These are phyloP conservation scores for Ophion ellenae DNA, from an alignment of 2,888 invertebrate species.

Conservation along the genomic window DNA sequence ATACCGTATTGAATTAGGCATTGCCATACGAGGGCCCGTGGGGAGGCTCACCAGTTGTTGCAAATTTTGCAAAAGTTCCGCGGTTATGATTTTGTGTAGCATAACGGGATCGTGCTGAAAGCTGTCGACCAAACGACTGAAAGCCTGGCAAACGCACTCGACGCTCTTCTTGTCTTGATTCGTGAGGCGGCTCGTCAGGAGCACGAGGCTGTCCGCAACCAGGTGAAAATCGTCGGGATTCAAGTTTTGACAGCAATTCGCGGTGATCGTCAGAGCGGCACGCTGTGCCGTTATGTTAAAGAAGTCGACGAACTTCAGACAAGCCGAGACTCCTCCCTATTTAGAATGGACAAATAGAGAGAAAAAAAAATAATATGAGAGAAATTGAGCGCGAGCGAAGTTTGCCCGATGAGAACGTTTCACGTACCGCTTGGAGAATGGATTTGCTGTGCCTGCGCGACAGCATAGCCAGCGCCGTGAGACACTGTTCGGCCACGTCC, in stretches of 20 bases:
- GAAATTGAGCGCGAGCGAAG: not conserved
- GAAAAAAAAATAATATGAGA: slow-evolving; percentile 6
- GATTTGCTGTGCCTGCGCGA: slow-evolving; percentile 98
- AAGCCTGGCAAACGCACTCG: slow-evolving; percentile 98
- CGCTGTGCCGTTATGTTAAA: slow-evolving; percentile 99
- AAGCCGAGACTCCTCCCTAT: slow-evolving; percentile 97
- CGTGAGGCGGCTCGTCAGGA: slow-evolving; percentile 91
- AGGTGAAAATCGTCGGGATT: slow-evolving; percentile 97
- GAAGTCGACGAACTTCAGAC: slow-evolving; percentile 98
- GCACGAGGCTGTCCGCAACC: slow-evolving; percentile 93
- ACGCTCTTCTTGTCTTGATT: slow-evolving; percentile 99
- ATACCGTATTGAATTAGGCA: not conserved
- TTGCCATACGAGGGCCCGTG: too few relatives aligned
- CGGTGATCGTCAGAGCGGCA: slow-evolving; percentile 97
- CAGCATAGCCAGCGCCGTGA: slow-evolving; percentile 98
- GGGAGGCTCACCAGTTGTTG: slow-evolving; percentile 91
- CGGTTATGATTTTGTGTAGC: slow-evolving; percentile 96
- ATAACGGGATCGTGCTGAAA: slow-evolving; percentile 96
- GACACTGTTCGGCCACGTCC: slow-evolving; percentile 99
- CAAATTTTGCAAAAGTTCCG: slow-evolving; percentile 95
- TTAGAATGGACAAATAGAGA: slow-evolving; percentile 69
- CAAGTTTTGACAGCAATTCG: slow-evolving; percentile 98
- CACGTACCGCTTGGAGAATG: slow-evolving; percentile 94
- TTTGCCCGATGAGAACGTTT: slow-evolving; percentile 51
- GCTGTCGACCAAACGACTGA: slow-evolving; percentile 98